These are phyloP conservation scores for Nibea coibor DNA, from an alignment of 2,113 vertebrate genomes.

Conservation along the genomic window DNA sequence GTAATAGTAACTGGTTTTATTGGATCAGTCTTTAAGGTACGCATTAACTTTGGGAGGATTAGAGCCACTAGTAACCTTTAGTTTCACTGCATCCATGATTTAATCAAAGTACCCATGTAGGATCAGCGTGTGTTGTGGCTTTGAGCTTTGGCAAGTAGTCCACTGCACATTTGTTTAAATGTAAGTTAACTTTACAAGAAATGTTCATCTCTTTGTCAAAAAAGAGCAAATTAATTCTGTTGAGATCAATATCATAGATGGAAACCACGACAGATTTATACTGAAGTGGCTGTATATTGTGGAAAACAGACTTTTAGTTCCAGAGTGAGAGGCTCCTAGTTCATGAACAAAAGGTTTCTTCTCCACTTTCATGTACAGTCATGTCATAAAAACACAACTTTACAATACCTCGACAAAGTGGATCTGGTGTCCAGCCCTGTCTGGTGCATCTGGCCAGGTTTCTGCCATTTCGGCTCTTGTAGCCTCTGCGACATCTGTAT, in stretches of 20 bases:
- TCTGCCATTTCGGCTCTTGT: rapidly evolving
- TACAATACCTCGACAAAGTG: constrained; percentile 68
- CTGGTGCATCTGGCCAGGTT: constrained; percentile 1
- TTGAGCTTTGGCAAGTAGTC: not conserved
- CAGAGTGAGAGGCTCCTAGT: not conserved
- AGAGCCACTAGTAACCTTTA: too few relatives aligned
- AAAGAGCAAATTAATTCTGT: not conserved
- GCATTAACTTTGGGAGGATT: too few relatives aligned
- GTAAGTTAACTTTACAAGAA: too few relatives aligned
- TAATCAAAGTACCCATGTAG: not conserved
- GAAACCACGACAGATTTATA: too few relatives aligned
- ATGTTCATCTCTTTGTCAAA: not conserved
- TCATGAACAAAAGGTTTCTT: too few relatives aligned
- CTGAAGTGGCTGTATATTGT: not conserved
- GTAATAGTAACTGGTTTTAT: not conserved
- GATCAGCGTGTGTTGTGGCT: not conserved
- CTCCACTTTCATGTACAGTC: not conserved
- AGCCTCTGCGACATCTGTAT: rapidly evolving
- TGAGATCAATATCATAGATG: not conserved
- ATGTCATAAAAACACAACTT: too few relatives aligned
- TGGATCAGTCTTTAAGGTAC: too few relatives aligned
- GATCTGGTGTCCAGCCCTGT: constrained; percentile 68
- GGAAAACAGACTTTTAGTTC: not conserved
- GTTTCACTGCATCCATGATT: too few relatives aligned
- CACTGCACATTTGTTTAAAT: too few relatives aligned